Conservation (phyloP, 2,113 vertebrate species). For the Pagrus major region DNA sequence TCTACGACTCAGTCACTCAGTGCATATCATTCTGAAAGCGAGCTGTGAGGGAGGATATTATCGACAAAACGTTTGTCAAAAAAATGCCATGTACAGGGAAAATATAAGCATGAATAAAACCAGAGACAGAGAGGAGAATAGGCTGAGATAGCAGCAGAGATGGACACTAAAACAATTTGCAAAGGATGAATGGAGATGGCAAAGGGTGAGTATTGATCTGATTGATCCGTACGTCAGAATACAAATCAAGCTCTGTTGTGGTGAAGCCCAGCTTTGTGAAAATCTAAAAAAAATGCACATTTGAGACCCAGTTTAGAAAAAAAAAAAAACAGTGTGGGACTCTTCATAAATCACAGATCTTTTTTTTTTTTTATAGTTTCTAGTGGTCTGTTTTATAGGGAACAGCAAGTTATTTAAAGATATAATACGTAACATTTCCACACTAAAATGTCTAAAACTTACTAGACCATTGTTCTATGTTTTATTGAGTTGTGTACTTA, state of each 20-base stretch:
- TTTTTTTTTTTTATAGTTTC: not conserved
- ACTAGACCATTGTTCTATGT: no score
- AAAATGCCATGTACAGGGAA: not conserved
- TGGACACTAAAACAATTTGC: conserved; percentile 28
- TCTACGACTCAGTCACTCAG: not conserved
- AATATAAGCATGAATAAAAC: not conserved
- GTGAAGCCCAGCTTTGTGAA: conserved; percentile 11
- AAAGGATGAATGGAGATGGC: conserved; percentile 35
- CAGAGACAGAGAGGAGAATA: not conserved
- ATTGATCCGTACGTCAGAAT: conserved; percentile 37
- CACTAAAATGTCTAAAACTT: no score
- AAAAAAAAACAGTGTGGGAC: not conserved
- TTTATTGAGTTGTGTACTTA: no score
- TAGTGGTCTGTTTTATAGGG: not conserved
- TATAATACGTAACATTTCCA: no score
- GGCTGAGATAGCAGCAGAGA: conserved; percentile 20
- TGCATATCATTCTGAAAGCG: conserved; percentile 2
- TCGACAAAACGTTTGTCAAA: conserved; percentile 28
- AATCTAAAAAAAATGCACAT: not conserved
- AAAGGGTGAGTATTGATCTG: conserved; percentile 57
- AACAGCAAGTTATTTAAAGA: not conserved
- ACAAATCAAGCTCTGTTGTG: conserved; percentile 26
- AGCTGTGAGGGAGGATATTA: conserved; percentile 14
- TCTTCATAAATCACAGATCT: not conserved
- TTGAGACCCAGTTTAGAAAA: not conserved